Conservation (phyloP, 1,140 invertebrate species). For the Bathynomus jamesi region DNA sequence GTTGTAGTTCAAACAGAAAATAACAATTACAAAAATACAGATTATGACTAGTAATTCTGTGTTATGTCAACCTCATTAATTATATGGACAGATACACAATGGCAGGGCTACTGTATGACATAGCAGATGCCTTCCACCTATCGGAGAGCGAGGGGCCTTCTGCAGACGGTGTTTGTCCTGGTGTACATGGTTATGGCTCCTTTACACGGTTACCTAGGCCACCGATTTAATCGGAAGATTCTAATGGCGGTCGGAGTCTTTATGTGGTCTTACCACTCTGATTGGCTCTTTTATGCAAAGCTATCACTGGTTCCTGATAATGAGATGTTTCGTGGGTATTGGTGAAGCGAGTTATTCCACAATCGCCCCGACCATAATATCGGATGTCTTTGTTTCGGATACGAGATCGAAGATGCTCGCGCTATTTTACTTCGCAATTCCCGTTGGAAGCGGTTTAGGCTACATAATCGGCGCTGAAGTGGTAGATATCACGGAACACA, state of each 20-base stretch:
- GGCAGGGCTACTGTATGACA: constrained; percentile 66
- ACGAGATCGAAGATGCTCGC: constrained; percentile 88
- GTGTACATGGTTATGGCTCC: constrained; percentile 97
- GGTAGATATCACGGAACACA: constrained; percentile 52
- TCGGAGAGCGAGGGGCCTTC: constrained; percentile 69
- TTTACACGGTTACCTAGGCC: constrained; percentile 93
- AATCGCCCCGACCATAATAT: constrained; percentile 97
- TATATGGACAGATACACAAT: too few relatives aligned
- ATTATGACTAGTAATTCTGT: too few relatives aligned
- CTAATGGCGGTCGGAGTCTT: constrained; percentile 89
- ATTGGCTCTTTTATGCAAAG: constrained; percentile 57
- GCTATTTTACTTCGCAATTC: constrained; percentile 98
- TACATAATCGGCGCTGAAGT: constrained; percentile 89
- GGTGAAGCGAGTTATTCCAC: constrained; percentile 99
- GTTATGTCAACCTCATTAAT: too few relatives aligned
- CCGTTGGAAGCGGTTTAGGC: constrained; percentile 88
- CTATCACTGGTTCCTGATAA: constrained; percentile 64
- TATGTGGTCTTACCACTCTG: constrained; percentile 86
- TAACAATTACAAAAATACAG: too few relatives aligned
- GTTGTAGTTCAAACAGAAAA: too few relatives aligned
- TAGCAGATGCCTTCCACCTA: constrained; percentile 68
- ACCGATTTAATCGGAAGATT: constrained; percentile 77
- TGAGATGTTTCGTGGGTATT: constrained; percentile 86
- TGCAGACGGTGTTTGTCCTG: constrained; percentile 93
- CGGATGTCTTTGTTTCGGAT: constrained; percentile 85